These are phyloP conservation scores for Brachyhypopomus gauderio DNA, from an alignment of 2,113 vertebrate species.

Conservation along the genomic window DNA sequence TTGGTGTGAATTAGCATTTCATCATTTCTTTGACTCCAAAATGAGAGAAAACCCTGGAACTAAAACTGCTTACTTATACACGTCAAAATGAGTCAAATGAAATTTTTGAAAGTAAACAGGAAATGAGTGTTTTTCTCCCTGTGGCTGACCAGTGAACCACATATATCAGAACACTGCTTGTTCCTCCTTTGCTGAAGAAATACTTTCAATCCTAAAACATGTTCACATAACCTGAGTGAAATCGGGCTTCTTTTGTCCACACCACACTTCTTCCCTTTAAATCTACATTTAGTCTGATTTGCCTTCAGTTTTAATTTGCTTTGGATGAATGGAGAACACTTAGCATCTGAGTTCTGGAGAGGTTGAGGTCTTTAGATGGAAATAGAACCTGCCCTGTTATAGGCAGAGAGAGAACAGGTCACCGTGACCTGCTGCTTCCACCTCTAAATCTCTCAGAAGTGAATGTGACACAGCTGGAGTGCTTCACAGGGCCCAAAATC, in stretches of 20 bases:
- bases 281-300: constrained; percentile 6
- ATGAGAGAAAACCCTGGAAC: constrained; percentile 21
- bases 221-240: constrained; percentile 2
- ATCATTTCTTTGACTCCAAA: constrained; percentile 41
- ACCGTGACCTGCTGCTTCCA: not conserved
- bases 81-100: not conserved
- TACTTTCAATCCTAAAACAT: constrained; percentile 7
- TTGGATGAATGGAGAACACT: not conserved
- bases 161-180: not conserved
- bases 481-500: not conserved
- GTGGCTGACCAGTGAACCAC: not conserved
- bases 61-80: constrained; percentile 24
- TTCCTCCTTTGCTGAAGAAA: not conserved
- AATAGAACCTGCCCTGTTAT: not conserved
- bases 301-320: constrained; percentile 15
- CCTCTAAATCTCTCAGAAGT: not conserved
- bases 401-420: not conserved
- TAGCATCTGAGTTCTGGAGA: constrained; percentile 3
- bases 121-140: not conserved
- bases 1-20: constrained; percentile 4
- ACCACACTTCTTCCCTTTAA: not conserved
- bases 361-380: not conserved
- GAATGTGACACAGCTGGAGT: not conserved
- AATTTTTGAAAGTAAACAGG: constrained; percentile 6
- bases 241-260: not conserved